Conservation (phyloP, 2,113 vertebrate species). For the Nycticorax nycticorax region DNA sequence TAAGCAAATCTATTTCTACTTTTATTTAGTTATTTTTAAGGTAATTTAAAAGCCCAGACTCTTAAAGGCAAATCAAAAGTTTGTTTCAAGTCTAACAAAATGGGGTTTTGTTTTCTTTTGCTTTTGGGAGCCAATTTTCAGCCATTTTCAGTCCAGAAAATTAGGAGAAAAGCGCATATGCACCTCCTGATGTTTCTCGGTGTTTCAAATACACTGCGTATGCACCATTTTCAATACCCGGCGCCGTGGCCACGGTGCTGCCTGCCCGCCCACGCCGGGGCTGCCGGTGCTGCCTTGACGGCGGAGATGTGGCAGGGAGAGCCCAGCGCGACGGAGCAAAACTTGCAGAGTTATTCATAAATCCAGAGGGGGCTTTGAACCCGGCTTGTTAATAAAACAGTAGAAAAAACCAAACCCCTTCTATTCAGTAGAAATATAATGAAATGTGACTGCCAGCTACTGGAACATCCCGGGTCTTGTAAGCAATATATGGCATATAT, state of each 20-base stretch:
- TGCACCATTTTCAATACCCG: rapidly evolving
- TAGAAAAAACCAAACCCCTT: not conserved
- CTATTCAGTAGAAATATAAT: rapidly evolving
- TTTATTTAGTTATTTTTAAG: not conserved
- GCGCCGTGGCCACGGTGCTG: not conserved
- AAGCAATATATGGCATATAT: rapidly evolving
- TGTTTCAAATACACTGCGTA: not conserved
- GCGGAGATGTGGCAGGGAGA: not conserved
- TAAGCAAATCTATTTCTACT: not conserved
- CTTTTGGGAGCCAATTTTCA: not conserved
- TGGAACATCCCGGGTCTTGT: not conserved
- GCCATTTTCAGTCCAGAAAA: not conserved
- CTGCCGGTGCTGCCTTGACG: not conserved
- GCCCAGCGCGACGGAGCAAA: not conserved
- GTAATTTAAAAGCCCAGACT: not conserved
- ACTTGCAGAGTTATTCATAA: not conserved
- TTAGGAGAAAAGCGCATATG: rapidly evolving
- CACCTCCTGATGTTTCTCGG: rapidly evolving
- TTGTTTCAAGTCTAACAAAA: not conserved
- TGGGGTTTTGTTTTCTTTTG: not conserved
- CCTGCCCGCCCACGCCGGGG: not conserved
- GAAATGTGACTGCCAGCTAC: not conserved
- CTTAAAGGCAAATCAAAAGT: not conserved
- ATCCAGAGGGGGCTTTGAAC: not conserved
- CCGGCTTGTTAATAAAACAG: not conserved